Base-by-base conservation (phyloP, 1,140 invertebrate species). In the Ridgeia piscesae region DNA sequence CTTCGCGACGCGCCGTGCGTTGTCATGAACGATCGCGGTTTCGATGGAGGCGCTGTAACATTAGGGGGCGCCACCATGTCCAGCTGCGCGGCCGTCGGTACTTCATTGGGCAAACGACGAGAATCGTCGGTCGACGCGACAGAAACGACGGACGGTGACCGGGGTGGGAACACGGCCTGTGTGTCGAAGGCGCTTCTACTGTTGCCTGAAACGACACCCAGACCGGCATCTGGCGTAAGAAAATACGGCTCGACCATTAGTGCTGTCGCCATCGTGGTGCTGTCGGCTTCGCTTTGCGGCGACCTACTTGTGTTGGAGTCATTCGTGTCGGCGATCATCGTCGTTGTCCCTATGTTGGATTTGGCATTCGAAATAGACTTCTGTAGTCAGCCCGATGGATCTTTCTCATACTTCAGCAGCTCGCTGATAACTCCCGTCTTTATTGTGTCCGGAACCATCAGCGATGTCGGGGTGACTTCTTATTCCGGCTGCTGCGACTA, bases 341-440 rank as follows among this genome's bases (percentile, higher is more conserved):
- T 27, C 89, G 89, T 90, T 34, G 6, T 90, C 33, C 35, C 33
- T 35, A 14, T 27, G 33, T 33, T 90, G 33, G 34, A 34, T 35
- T 35, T 90, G n/a, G 89, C 6, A 21, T 17, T 95, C 94, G n/a
- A 21, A 4, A 21, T 21, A 27, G 58, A 77, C 17, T 77, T 77
- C 27, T 77, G 58, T 77, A 77, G 58, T 77, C 58, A 4, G 2
- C 58, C 58, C 2, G 58, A 77, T 77, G 58, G 58, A 31, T 77
- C 58, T 77, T 95, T 94, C 92, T 94, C 94, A 91, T 95, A 95
- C 92, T 94, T 93, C 33, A 94, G 93, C 35, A 95, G 92, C 93
- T 95, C 95, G 17, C 93, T 93, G 35, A 95, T 94, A 2, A 95
- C 93, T 92, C 95, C 94, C 92, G 94, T 94, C 92, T 95, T 93